Evolutionary conservation across 2,888 invertebrate genomes (phyloP).

Genomic region (Drosophila tanythrix): DNA sequence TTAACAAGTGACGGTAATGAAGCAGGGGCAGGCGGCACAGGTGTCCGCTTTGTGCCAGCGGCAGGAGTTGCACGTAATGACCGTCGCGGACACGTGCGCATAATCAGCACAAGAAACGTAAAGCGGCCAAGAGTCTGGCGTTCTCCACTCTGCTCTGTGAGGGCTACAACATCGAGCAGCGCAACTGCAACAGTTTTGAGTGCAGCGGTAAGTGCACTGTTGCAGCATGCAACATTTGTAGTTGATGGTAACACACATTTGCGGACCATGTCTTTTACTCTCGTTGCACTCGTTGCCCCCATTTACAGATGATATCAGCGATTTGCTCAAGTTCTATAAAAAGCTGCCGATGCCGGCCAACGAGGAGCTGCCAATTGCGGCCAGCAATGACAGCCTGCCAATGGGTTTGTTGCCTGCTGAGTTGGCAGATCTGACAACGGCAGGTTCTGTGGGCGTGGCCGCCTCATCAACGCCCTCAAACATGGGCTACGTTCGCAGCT

Average conservation of each 20-base stretch:
- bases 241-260: not conserved
- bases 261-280: not conserved
- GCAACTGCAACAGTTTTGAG: slow-evolving; percentile 85
- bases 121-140: slow-evolving; percentile 77
- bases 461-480: slow-evolving; percentile 81
- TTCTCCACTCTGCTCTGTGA: slow-evolving; percentile 84
- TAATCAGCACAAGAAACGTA: slow-evolving; percentile 74
- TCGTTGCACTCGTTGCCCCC: not conserved
- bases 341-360: slow-evolving; percentile 69
- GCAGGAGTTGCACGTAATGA: slow-evolving; percentile 54
- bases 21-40: slow-evolving; percentile 36
- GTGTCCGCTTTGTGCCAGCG: slow-evolving; percentile 66
- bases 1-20: slow-evolving; percentile 66
- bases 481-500: slow-evolving; percentile 81
- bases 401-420: slow-evolving; percentile 28
- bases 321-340: slow-evolving; percentile 84
- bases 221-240: not conserved
- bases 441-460: slow-evolving; percentile 36
- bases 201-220: slow-evolving; percentile 81
- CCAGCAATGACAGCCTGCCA: slow-evolving; percentile 26
- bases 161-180: slow-evolving; percentile 85
- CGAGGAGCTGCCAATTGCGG: slow-evolving; percentile 66
- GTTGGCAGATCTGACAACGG: slow-evolving; percentile 51
- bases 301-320: slow-evolving; percentile 83
- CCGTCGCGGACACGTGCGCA: slow-evolving; percentile 53